These are phyloP conservation scores for Euura saliciscinereae DNA, from an alignment of 1,140 invertebrate species.

Conservation along the genomic window DNA sequence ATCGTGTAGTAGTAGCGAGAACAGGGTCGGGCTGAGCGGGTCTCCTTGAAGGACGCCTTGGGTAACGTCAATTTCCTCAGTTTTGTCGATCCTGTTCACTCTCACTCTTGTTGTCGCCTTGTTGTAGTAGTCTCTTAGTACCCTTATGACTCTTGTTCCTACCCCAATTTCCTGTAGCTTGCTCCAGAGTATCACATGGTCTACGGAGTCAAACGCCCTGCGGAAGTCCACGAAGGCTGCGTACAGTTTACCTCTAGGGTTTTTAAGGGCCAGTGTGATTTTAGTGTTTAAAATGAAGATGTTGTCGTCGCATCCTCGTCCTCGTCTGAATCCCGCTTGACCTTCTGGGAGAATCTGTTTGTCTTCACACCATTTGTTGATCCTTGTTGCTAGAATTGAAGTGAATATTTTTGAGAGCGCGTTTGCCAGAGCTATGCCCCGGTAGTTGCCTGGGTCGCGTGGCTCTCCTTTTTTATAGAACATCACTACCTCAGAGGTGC, in stretches of 20 bases:
- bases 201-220: conserved; percentile 26
- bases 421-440: background rate
- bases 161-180: conserved; percentile 20
- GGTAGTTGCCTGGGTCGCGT: background rate
- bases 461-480: background rate
- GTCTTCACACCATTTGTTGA: conserved; percentile 7
- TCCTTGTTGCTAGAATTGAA: no score
- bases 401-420: no score
- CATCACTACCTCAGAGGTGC: background rate
- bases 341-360: conserved; percentile 19
- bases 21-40: conserved; percentile 21
- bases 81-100: background rate
- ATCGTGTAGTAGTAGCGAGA: conserved; percentile 21
- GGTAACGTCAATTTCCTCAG: conserved; percentile 13
- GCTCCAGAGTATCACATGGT: conserved; percentile 24
- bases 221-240: conserved; percentile 22
- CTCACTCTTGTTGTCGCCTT: conserved; percentile 15
- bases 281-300: conserved; percentile 24
- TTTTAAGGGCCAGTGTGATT: conserved; percentile 20
- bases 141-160: conserved; percentile 22
- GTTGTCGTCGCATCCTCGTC: conserved; percentile 24
- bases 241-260: conserved; percentile 19
- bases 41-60: no score
- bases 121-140: conserved; percentile 24
- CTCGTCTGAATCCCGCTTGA: conserved; percentile 20